Evolutionary conservation across 2,888 invertebrate genomes (phyloP), one percentile per base, ranked within the genome.

Genomic region (Parelbella ahira): DNA sequence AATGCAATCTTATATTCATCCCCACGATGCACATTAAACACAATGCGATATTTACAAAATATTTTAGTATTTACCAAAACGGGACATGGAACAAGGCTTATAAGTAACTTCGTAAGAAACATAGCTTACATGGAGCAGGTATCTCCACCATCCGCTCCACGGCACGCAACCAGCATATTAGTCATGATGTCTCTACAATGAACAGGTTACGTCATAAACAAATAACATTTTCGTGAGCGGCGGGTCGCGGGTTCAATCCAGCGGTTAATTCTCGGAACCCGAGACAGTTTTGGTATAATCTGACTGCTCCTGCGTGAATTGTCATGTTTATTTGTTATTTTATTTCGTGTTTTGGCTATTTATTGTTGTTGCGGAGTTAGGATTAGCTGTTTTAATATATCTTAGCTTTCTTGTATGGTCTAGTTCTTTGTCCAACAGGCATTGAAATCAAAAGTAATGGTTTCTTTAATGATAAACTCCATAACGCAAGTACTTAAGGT

Each of bases 171-270:
- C 20, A 11, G 21, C 15, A 37, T 29, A 45, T 47, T 33, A 44
- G 24, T 44, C 47, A 49, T 47, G 23, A 7, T 21, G 39, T 32
- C 7, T 39, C 11, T 24, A 34, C 47, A 44, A 33, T 50, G 59
- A 56, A 62, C 64, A 67, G 66, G 68, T 71, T 67, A 70, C 60
- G 53, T 62, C 33, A 41, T 41, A 34, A 39, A 41, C 41, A 41
- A 41, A 41, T 41, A 41, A 41, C 33, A 4, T 41, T 65, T 60
- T 73, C 74, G 75, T 75, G 74, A 63, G 62, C 54, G 47, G 33
- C 43, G 39, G 74, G 75, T 74, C 74, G 62, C 45, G 50, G 58
- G 75, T 71, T 75, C 70, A 75, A 37, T 58, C 59, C 66, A 49
- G 56, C 45, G 54, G 25, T 41, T 54, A 42, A 54, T 69, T 66